Conservation (phyloP, 2,113 vertebrate species). For the Cephalopholis sonnerati region DNA sequence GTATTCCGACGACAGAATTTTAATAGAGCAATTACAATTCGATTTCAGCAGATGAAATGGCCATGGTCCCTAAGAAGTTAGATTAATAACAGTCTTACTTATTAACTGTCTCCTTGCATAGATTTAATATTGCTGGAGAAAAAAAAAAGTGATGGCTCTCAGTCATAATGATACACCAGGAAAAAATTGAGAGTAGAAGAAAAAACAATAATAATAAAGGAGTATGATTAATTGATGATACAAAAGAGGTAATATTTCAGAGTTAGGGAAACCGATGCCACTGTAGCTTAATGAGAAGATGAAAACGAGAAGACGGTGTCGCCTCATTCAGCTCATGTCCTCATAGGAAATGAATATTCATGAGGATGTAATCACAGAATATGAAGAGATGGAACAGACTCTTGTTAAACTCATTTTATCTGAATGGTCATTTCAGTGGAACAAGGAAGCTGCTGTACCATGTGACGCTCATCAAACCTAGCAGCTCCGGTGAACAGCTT, state of each 20-base stretch:
- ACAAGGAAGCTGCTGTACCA: background rate
- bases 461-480: background rate
- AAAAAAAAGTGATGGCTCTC: background rate
- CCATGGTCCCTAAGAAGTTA: slow-evolving; percentile 32
- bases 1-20: slow-evolving; percentile 48
- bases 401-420: slow-evolving; percentile 23
- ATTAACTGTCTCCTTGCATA: slow-evolving; percentile 41
- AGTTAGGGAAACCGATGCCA: slow-evolving; percentile 35
- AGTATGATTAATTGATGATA: slow-evolving; percentile 40
- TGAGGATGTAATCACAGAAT: slow-evolving; percentile 46
- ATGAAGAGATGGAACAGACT: slow-evolving; percentile 35
- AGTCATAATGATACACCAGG: background rate
- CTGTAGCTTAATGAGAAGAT: slow-evolving; percentile 47
- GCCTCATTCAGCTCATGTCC: slow-evolving; percentile 6
- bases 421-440: slow-evolving; percentile 19
- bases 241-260: slow-evolving; percentile 38
- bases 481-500: background rate
- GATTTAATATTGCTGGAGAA: slow-evolving; percentile 34
- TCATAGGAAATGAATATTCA: slow-evolving; percentile 68
- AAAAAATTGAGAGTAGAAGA: background rate
- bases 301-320: slow-evolving; percentile 20
- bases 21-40: slow-evolving; percentile 66
- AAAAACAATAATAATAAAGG: slow-evolving; percentile 21
- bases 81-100: slow-evolving; percentile 61
- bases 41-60: slow-evolving; percentile 52